A percentile compares a stretch with the other conserved stretches of the same genome.
Conservation (phyloP, 2,888 invertebrate genomes). For the Mythimna loreyi region DNA sequence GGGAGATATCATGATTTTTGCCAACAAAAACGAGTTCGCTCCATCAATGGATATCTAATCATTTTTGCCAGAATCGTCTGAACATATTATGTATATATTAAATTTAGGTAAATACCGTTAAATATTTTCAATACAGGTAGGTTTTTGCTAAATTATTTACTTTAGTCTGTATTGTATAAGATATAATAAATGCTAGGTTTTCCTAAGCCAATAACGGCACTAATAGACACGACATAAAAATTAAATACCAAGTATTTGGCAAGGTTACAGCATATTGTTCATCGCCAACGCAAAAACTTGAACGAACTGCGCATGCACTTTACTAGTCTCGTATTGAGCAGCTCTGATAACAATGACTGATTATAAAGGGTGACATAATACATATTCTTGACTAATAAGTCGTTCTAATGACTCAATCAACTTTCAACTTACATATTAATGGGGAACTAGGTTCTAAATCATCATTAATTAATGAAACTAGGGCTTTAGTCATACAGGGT, state of each 20-base stretch:
- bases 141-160: no score
- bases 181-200: not conserved
- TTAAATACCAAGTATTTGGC: conserved; percentile 50
- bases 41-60: not conserved
- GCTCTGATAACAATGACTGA: conserved; percentile 50
- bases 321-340: conserved; percentile 35
- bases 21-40: no score
- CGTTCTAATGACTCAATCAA: conserved; percentile 44
- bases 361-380: conserved; percentile 60
- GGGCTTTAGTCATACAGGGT: no score
- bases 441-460: conserved; percentile 36
- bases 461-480: conserved; percentile 36
- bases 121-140: no score
- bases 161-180: not conserved
- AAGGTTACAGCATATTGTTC: conserved; percentile 55
- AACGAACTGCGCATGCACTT: conserved; percentile 37
- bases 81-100: not conserved
- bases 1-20: no score
- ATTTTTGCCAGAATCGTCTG: not conserved
- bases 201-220: conserved; percentile 6
- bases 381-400: conserved; percentile 42
- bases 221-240: conserved; percentile 21
- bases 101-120: no score
- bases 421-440: conserved; percentile 50
- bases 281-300: conserved; percentile 49